Evolutionary conservation across 1,140 invertebrate genomes (phyloP).

Genomic region (Cyrtorhinus lividipennis): DNA sequence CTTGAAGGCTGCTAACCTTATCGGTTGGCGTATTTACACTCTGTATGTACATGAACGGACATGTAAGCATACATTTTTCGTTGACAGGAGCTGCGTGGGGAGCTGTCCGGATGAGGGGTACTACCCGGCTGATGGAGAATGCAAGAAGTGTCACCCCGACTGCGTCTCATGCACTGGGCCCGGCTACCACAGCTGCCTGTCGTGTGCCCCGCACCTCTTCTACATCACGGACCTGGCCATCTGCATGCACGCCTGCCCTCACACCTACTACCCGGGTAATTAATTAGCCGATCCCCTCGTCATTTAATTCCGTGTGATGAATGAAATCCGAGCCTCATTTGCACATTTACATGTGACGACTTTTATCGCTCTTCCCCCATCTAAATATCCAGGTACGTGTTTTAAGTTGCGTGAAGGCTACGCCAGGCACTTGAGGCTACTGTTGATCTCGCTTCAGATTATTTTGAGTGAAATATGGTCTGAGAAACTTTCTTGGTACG

Average conservation of each 20-base stretch:
- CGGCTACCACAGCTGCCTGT: conserved; percentile 65
- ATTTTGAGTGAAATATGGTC: too few relatives aligned
- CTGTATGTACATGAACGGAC: too few relatives aligned
- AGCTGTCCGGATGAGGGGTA: conserved; percentile 65
- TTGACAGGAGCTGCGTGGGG: conserved; percentile 56
- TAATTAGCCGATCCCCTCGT: too few relatives aligned
- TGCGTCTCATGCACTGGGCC: conserved; percentile 69
- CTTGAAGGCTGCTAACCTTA: too few relatives aligned
- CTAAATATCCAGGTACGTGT: not conserved
- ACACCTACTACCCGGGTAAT: conserved; percentile 70
- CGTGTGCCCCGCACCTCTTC: conserved; percentile 62
- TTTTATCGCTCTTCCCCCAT: not conserved
- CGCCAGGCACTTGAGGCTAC: too few relatives aligned
- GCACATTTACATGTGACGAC: too few relatives aligned
- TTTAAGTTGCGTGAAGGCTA: too few relatives aligned
- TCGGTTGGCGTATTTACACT: too few relatives aligned
- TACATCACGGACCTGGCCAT: conserved; percentile 63
- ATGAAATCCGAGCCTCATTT: not conserved
- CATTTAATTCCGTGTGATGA: not conserved
- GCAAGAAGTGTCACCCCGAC: conserved; percentile 67
- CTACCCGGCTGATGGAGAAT: conserved; percentile 54
- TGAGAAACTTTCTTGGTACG: too few relatives aligned
- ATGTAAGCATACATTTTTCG: too few relatives aligned
- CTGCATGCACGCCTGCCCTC: conserved; percentile 67
- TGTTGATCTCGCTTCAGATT: too few relatives aligned